Percentiles rank a stretch among this genome's conserved stretches.
Evolutionary conservation across 2,797 vertebrate genomes (phyloP).

Genomic region (Tarsius wallacei): DNA sequence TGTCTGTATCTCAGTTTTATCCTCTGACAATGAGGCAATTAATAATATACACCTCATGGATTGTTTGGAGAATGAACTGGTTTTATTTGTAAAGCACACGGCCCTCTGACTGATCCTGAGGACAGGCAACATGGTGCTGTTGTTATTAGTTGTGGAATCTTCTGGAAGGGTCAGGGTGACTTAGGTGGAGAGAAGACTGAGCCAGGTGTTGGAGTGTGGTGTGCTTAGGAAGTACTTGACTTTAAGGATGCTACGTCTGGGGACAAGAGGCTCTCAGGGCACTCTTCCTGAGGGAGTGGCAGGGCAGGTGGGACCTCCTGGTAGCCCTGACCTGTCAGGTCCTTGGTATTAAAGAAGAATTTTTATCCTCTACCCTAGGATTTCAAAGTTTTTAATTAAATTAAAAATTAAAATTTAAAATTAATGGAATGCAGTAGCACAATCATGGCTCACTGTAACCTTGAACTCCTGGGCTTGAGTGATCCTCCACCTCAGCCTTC

Average conservation of each 20-base stretch:
- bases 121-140: accelerated
- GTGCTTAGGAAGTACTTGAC: neutral
- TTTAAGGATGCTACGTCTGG: neutral
- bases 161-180: neutral
- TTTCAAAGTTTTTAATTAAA: neutral
- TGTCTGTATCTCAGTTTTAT: neutral
- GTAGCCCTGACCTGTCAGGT: neutral
- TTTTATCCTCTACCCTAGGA: neutral
- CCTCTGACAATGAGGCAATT: neutral
- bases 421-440: no score
- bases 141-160: neutral
- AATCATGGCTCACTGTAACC: no score
- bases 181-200: neutral
- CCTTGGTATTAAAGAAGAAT: neutral
- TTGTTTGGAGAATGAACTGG: neutral
- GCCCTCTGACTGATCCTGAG: neutral
- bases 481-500: no score
- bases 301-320: no score
- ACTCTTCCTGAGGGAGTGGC: no score
- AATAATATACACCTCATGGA: neutral
- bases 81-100: neutral
- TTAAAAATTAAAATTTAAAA: neutral
- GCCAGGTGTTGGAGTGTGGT: neutral
- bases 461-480: no score
- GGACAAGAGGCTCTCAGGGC: neutral